Base-by-base conservation (phyloP, 2,888 invertebrate species). In the Laspeyria flexula region DNA sequence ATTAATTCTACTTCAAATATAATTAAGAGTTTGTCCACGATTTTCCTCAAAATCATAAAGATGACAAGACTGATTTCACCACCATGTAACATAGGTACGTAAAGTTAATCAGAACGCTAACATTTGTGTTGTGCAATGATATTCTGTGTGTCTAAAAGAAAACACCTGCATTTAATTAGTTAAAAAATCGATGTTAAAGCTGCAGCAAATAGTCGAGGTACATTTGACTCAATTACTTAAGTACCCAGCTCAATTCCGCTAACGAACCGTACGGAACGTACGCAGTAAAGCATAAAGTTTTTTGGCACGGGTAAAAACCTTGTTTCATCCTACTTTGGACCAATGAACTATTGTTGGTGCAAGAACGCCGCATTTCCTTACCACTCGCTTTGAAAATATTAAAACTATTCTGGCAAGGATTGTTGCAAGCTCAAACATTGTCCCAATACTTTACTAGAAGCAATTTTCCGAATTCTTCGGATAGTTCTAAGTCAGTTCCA, bases 181-280 rank as follows among this genome's bases (percentile, higher is more conserved):
- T n/a, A n/a, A n/a, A n/a, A n/a, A n/a, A n/a, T 21, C 5, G 21
- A 21, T 21, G 2, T 21, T 3, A 21, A 21, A 21, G 3, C 5
- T 21, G 21, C 21, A 3, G 5, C 21, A 71, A 52, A 45, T 46
- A 55, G 68, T 59, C 69, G 71, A 71, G 33, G 73, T 73, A 65
- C 77, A 72, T 75, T 76, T 64, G 66, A 77, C 69, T 81, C 80
- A 79, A 84, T 85, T 81, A 73, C 73, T 72, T 77, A 77, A 84
- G 80, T 81, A 80, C 56, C 49, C 75, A 42, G 67, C 59, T 70
- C 67, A 66, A 73, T 75, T 66, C 61, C 38, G 49, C 68, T 77
- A 83, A 80, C 73, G 75, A 79, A 79, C 71, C 70, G 66, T 75
- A 70, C 66, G 54, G 49, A 67, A 43, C 56, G 53, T 61, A 66